Conservation (phyloP, 2,113 vertebrate species). For the Tetrao urogallus region DNA sequence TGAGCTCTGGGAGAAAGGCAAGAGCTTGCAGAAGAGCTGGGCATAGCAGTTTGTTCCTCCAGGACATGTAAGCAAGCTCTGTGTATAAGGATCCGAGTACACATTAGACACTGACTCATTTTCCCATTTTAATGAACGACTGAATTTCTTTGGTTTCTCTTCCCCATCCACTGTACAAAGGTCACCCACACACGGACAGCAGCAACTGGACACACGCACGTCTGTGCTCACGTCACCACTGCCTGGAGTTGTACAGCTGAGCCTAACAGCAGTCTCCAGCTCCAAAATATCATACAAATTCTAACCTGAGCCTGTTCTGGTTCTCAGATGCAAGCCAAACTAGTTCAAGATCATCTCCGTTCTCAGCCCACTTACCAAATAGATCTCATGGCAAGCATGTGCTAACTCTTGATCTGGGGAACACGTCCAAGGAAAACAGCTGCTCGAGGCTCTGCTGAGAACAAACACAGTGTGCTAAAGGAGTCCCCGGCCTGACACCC, state of each 20-base stretch:
- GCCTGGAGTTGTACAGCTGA: not conserved
- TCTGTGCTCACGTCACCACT: fast-evolving
- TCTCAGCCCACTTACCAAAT: conserved; percentile 33
- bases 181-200: not conserved
- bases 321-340: not conserved
- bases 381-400: conserved; percentile 60
- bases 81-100: not conserved
- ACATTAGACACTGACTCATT: not conserved
- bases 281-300: not conserved
- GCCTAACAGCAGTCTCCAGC: not conserved
- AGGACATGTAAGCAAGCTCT: not conserved
- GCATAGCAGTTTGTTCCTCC: not conserved
- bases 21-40: not conserved
- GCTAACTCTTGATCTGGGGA: conserved; percentile 65
- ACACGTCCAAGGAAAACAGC: conserved; percentile 64
- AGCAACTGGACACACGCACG: fast-evolving
- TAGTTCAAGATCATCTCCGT: conserved; percentile 42
- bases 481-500: conserved; percentile 23
- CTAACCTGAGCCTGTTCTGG: not conserved
- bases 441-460: conserved; percentile 48
- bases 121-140: not conserved
- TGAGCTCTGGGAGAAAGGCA: not conserved
- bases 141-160: not conserved
- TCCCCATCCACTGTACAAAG: not conserved
- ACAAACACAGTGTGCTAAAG: conserved; percentile 50